Evolutionary conservation across 2,888 invertebrate species (phyloP), one percentile per base, ranked within the genome.

Genomic region (Phragmatobia fuliginosa): DNA sequence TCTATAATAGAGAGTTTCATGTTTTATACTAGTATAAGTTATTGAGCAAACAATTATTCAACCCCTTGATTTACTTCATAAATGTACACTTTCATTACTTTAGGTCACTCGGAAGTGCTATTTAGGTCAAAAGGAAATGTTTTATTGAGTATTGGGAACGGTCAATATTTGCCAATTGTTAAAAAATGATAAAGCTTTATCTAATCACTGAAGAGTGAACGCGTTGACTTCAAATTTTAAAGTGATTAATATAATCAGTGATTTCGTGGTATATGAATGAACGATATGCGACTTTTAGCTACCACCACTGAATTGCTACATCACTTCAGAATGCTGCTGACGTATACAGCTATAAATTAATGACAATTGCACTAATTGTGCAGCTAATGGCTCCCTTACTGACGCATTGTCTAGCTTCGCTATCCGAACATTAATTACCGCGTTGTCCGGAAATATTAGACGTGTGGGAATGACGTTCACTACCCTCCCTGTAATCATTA

Each of bases 321-420:
- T 65, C 65, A 65, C 38, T 56, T 38, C 25, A 56, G 31, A 28
- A 66, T 59, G 58, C 41, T 41, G 66, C 59, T 66, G 66, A 59
- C 66, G 56, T 41, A 59, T 66, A 84, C 88, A 80, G 88, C 90
- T 88, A 93, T 94, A 92, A 92, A 94, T 94, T 94, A 92, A 91
- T 90, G 88, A 91, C 94, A 94, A 94, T 94, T 94, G 94, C 92
- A 92, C 90, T 93, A 95, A 94, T 94, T 94, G 94, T 91, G 90
- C 91, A 91, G 91, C 88, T 93, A 93, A 92, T 92, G 90, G 91
- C 83, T 86, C 82, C 85, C 86, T 90, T 89, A 83, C 87, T 91
- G 89, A 90, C 88, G 91, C 92, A 91, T 92, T 93, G 93, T 93
- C 92, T 92, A 91, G 90, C 89, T 86, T 83, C 79, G 85, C 88